Base-by-base conservation (phyloP, 2,797 vertebrate genomes). In the Megaceryle alcyon region DNA sequence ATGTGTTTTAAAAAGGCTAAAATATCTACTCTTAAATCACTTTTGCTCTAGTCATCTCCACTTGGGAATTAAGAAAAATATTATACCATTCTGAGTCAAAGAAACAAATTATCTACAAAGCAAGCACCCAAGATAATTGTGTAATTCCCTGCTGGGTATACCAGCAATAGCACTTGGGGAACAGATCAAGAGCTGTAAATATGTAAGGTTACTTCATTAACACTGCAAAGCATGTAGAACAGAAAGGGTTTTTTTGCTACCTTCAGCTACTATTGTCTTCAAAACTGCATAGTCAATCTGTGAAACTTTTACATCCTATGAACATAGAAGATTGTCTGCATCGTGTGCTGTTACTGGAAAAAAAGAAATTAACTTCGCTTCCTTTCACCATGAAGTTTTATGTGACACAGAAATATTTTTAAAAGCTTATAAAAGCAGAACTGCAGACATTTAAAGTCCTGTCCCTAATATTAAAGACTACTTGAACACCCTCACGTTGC, bases 401-500 rank as follows among this genome's bases (percentile, higher is more conserved):
- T 9, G 14, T 8, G 5, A 90, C 28, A 68, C 0, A 94, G 66
- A 94, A 90, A 49, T 46, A 79, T 14, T 90, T 90, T 83, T 26
- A 21, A 76, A 72, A 79, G 49, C 13, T 81, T 83, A 31, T 11
- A 54, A 75, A 85, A 93, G 69, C 65, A 85, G 53, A 89, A 83
- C 66, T 70, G 31, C 69, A 90, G 66, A 54, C 39, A 41, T 23
- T 80, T 69, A 13, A 82, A 94, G 56, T 66, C 1, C 49, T 71
- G 60, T 57, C 29, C 35, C 53, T 79, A 84, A 48, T 37, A 94
- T 49, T 88, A 76, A 95, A 91, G 83, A 16, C 57, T 86, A 96
- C 29, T 53, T 37, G 43, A 95, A 65, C 35, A 82, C 82, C 61
- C 53, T 92, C 9, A 71, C 68, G 68, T 92, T 97, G 60, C 81